Evolutionary conservation across 2,888 invertebrate species (phyloP).

Genomic region (Drosophila kokeensis): DNA sequence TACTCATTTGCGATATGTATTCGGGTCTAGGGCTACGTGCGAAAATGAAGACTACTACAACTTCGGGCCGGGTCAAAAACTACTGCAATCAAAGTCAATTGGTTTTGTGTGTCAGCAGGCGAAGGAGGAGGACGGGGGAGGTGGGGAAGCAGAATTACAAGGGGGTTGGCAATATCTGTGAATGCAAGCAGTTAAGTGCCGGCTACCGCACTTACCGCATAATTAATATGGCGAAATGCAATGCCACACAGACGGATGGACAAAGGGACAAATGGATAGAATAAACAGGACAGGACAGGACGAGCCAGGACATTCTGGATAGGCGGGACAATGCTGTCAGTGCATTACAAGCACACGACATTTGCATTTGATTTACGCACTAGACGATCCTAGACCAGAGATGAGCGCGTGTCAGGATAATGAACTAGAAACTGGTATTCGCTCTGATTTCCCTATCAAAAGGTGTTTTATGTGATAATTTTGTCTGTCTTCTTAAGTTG

Average conservation of each 20-base stretch:
- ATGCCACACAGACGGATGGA: conserved; percentile 33
- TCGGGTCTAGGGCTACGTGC: conserved; percentile 60
- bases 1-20: conserved; percentile 73
- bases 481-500: not conserved
- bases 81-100: conserved; percentile 69
- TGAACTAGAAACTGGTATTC: too few species aligned
- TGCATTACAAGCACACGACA: conserved; percentile 67
- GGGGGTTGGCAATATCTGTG: conserved; percentile 5
- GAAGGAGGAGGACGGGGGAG: not conserved
- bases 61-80: conserved; percentile 53
- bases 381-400: conserved; percentile 39
- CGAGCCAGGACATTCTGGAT: conserved; percentile 5
- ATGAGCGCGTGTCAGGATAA: conserved; percentile 23
- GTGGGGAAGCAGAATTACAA: not conserved
- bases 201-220: conserved; percentile 65
- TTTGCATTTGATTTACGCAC: conserved; percentile 80
- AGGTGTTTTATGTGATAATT: not conserved
- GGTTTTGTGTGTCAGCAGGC: conserved; percentile 4
- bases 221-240: conserved; percentile 77
- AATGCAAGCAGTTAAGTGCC: conserved; percentile 59
- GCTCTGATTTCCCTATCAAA: not conserved
- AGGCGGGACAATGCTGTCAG: conserved; percentile 66
- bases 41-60: conserved; percentile 73
- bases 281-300: conserved; percentile 42
- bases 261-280: conserved; percentile 21